Base-by-base conservation (phyloP, 2,113 vertebrate genomes). In the Antechinus flavipes region DNA sequence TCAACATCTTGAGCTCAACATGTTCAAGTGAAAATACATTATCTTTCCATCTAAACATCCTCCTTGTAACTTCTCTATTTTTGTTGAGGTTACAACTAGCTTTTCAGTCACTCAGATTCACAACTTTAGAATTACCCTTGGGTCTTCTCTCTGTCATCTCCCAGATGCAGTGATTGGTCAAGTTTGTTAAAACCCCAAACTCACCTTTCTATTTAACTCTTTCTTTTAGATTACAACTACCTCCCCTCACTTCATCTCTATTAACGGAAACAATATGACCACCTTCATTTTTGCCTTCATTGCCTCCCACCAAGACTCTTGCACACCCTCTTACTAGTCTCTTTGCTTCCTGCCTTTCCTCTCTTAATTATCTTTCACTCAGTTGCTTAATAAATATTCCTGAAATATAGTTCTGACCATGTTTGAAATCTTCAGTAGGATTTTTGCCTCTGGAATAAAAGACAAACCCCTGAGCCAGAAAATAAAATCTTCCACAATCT, bases 371-470 rank as follows among this genome's bases (percentile, higher is more conserved):
- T 42, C n/a, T n/a, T 84, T 19, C 16, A 42, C 19, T 22, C 19
- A 84, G 68, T 12, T 23, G 68, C 68, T 42, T 84, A 84, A 42
- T 84, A 42, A 84, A 42, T 84, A 42, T 84, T 84, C 35, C 68
- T 84, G n/a, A 84, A 35, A 84, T 84, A 84, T 42, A 84, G n/a
- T 84, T 84, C 68, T 84, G n/a, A 42, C 19, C n/a, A 42, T 84
- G 68, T 84, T 84, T 7, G 42, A 42, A 42, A 42, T 84, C n/a
- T 84, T 84, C 19, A 84, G 68, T 84, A 42, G n/a, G 68, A 6
- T 84, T 84, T 84, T 84, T 84, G 68, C n/a, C 19, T 84, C n/a
- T 84, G 68, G 68, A 84, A 84, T 84, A 84, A 84, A 84, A 84
- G 22, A 42, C 68, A 42, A 84, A 84, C 19, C n/a, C 35, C 35